These are phyloP conservation scores for Leptinotarsa undecemlineata DNA, from an alignment of 1,140 invertebrate genomes.

Conservation along the genomic window DNA sequence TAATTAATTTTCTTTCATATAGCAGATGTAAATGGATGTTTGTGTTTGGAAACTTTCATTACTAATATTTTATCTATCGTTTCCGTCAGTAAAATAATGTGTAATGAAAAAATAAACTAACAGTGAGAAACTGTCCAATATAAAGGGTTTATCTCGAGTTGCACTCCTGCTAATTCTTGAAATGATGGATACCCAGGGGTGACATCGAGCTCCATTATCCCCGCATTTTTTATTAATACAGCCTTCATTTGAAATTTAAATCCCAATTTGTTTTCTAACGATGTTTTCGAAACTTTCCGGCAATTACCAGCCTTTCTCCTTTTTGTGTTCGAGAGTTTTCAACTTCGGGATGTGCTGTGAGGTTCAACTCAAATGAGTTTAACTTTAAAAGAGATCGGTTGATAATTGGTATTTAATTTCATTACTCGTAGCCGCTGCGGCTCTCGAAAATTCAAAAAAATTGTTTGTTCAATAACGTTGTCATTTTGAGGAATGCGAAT, in stretches of 20 bases:
- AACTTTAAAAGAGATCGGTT: conserved; percentile 10
- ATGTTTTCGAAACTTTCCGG: background rate
- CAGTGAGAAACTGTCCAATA: no score
- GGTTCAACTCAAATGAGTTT: background rate
- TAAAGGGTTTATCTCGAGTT: background rate
- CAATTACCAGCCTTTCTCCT: background rate
- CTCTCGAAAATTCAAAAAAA: background rate
- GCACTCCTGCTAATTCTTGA: background rate
- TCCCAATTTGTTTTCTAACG: conserved; percentile 14
- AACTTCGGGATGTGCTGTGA: background rate
- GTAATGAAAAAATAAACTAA: no score
- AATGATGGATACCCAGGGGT: background rate
- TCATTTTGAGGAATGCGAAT: no score
- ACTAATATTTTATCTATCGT: no score
- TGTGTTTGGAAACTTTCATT: no score
- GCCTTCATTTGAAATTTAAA: conserved; percentile 15
- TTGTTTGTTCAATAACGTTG: background rate
- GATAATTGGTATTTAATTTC: conserved; percentile 12
- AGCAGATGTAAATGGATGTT: no score
- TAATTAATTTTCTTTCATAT: no score
- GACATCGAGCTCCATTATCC: background rate
- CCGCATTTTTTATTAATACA: background rate
- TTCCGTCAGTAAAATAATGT: no score
- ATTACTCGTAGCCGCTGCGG: background rate
- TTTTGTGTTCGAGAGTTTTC: conserved; percentile 8